These are phyloP conservation scores for Onychomys leucogaster DNA, from an alignment of 2,797 vertebrate genomes.

Conservation along the genomic window DNA sequence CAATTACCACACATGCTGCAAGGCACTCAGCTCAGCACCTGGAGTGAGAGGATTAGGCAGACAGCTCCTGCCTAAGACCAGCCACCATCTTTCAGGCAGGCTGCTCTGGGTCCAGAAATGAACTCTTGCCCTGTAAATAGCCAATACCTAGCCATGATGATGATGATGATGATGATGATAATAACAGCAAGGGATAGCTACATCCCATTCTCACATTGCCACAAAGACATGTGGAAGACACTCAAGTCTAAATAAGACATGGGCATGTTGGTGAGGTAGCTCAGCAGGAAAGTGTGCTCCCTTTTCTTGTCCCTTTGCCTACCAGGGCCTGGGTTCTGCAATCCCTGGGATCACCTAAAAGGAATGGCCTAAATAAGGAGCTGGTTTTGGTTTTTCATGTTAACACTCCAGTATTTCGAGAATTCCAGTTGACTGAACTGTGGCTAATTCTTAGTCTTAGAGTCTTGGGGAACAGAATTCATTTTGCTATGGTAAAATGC, in stretches of 20 bases:
- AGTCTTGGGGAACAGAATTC: neutral
- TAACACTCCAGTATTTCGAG: neutral
- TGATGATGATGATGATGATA: neutral
- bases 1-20: neutral
- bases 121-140: neutral
- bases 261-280: no score
- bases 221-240: neutral
- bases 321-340: neutral
- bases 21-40: neutral
- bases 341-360: neutral
- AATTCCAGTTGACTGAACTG: neutral
- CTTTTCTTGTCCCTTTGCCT: neutral
- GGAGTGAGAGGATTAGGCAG: neutral
- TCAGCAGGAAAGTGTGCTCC: neutral
- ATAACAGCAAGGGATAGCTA: fast-evolving
- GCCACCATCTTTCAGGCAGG: neutral
- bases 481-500: conserved; percentile 19
- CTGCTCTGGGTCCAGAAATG: neutral
- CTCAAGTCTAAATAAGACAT: neutral
- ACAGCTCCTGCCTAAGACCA: neutral
- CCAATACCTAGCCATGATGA: neutral
- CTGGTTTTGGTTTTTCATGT: neutral
- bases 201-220: neutral
- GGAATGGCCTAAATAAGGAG: neutral
- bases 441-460: neutral